Evolutionary conservation across 2,113 vertebrate genomes (phyloP), one percentile per base, ranked within the genome.

Genomic region (Corythornis madagascariensis): DNA sequence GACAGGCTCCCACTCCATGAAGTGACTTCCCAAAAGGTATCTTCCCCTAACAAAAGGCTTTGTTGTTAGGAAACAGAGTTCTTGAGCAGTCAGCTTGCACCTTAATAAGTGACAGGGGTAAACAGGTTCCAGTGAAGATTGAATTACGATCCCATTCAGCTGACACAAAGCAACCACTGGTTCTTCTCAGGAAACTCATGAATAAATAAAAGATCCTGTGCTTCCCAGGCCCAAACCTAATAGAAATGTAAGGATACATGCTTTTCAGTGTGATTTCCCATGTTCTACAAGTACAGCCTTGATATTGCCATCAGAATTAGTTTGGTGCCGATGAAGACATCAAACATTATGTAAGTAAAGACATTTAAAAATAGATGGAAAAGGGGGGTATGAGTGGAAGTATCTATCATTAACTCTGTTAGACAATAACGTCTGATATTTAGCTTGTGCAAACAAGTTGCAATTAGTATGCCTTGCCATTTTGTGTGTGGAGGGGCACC

Each of bases 191-290:
- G 89, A 90, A 74, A 91, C 50, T 80, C 94, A 98, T 99, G 97
- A 99, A 99, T 99, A 98, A 99, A 97, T 99, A 90, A 98, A 92
- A 33, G 94, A 56, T 64, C 84, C 96, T 85, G 92, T 95, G 96
- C 97, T 97, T 92, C 92, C 92, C 92, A 65, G 96, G 72, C 84
- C 76, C 31, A 26, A 13, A 81, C 82, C 22, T 61, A 59, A 64
- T 47, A 61, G 89, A 22, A 17, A 75, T 38, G 69, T 26, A 61
- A 50, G 65, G 78, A 38, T 65, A 35, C 35, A 4, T 13, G 43
- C 71, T 61, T 33, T 42, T 6, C 82, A 29, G 73, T 22, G 86
- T n/a, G 52, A 67, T 40, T 92, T 17, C 61, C 56, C 38, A 1
- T 47, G 67, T 64, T 71, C 89, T 50, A 16, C 60, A 9, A 21